These are phyloP conservation scores for Poliocrania exsul DNA, from an alignment of 2,797 vertebrate species.

Conservation along the genomic window DNA sequence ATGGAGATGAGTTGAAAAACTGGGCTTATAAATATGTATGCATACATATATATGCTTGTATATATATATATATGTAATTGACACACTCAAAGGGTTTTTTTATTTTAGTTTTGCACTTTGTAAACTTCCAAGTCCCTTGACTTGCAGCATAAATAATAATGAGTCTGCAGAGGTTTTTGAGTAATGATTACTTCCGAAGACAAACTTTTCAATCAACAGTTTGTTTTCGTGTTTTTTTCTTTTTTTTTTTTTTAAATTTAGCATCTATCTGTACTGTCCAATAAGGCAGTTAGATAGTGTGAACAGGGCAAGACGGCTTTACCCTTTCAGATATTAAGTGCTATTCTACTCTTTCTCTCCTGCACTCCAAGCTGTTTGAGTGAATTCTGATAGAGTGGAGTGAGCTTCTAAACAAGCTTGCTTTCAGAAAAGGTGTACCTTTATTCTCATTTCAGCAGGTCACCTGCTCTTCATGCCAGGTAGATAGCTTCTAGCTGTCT, in stretches of 20 bases:
- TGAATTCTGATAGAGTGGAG: background rate
- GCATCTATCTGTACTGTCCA: background rate
- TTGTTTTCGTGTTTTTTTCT: background rate
- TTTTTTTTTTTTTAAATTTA: background rate
- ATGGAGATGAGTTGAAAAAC: background rate
- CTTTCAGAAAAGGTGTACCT: background rate
- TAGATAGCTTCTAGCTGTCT: background rate
- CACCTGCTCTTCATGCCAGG: background rate
- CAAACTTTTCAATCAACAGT: background rate
- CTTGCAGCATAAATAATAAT: background rate
- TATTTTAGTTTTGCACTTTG: background rate
- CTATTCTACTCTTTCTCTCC: background rate
- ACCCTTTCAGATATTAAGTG: background rate
- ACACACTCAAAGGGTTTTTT: background rate
- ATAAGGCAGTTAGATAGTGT: background rate
- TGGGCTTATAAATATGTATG: background rate
- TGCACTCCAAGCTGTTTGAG: background rate
- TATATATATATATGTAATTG: background rate
- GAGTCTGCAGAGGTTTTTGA: background rate
- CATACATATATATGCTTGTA: background rate
- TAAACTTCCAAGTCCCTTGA: background rate
- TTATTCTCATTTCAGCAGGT: background rate
- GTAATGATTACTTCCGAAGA: background rate
- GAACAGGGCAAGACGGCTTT: background rate
- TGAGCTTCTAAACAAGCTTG: background rate